Evolutionary conservation across 2,797 vertebrate genomes (phyloP), one percentile per base, ranked within the genome.

Genomic region (Garrulus glandarius): DNA sequence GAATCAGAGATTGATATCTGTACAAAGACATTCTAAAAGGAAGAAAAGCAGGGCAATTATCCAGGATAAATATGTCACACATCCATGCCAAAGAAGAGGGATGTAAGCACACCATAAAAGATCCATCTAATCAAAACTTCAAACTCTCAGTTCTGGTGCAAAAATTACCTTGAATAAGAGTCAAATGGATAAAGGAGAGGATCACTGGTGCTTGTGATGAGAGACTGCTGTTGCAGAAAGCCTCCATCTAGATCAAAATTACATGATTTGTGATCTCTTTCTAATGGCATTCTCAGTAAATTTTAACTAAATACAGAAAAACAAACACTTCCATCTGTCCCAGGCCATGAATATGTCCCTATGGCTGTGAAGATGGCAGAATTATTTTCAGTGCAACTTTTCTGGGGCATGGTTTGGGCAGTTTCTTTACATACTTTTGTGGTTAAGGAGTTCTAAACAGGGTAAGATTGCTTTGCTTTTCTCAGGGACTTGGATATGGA

Each of bases 151-250:
- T 80, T 68, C 36, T 2, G 5, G 26, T 65, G 72, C 23, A 89
- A 69, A 93, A 85, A 87, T 91, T 92, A 76, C 53, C 57, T 75
- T 69, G 88, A 93, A 70, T 87, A 77, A 71, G 75, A 95, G 89
- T 71, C 34, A 87, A 46, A 86, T 56, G 55, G 50, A 23, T 75
- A 69, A 87, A 68, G 41, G 32, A 86, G 30, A 37, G 43, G 82
- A 64, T 92, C 46, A 55, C 4, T 82, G 71, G 44, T 76, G 52
- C 71, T 67, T 85, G 88, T 88, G 80, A 91, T 76, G 56, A 80
- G 78, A 87, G 56, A 89, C 20, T 59, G n/a, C 44, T 83, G 61
- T 68, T 84, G 75, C 75, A 93, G 81, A 80, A 95, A 93, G 14
- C 18, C 49, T 89, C 75, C 20, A n/a, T 41, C 39, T 85, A 87